These are phyloP conservation scores for Chunga burmeisteri DNA, from an alignment of 2,113 vertebrate species.

Conservation along the genomic window DNA sequence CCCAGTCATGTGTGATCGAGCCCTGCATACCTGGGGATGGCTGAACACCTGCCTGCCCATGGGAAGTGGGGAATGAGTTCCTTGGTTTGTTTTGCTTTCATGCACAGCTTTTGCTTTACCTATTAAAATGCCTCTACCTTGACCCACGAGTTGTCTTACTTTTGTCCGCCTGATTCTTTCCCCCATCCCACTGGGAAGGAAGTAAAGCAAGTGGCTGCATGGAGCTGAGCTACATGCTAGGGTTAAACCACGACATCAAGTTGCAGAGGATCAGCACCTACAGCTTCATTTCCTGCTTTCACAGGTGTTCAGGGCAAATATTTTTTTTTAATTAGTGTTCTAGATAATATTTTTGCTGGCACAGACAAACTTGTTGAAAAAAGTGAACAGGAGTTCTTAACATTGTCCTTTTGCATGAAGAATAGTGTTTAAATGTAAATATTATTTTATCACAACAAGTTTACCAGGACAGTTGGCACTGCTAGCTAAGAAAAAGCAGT, in stretches of 20 bases:
- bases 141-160: background rate
- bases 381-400: background rate
- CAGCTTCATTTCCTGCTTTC: background rate
- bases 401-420: background rate
- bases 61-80: background rate
- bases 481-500: background rate
- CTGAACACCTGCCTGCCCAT: too few relatives aligned
- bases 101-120: rapidly evolving
- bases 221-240: background rate
- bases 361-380: background rate
- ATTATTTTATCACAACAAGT: background rate
- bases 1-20: background rate
- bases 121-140: background rate
- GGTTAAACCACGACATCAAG: background rate
- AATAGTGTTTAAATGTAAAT: background rate
- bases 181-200: background rate
- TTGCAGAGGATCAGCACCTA: background rate
- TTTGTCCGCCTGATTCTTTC: background rate
- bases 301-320: background rate
- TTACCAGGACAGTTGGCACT: background rate
- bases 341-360: background rate
- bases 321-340: background rate
- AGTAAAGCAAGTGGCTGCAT: rapidly evolving
- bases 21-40: too few relatives aligned
- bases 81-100: background rate